These are phyloP conservation scores for Litocranius walleri DNA, from an alignment of 2,113 vertebrate genomes.

Conservation along the genomic window DNA sequence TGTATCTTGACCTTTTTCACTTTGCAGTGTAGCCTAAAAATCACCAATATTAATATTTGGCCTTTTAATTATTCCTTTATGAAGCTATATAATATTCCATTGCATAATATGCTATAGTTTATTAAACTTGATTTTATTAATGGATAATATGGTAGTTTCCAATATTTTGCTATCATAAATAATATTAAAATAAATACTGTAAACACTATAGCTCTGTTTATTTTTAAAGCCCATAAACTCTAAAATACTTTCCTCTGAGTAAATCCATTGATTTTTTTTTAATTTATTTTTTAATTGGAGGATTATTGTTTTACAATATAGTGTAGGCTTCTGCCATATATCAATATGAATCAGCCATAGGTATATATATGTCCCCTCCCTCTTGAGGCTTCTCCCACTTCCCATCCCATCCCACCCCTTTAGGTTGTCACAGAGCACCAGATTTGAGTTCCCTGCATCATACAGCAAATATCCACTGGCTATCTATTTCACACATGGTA, in stretches of 20 bases:
- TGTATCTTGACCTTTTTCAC: background rate
- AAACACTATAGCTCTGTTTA: background rate
- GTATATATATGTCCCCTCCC: background rate
- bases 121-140: background rate
- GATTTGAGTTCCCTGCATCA: background rate
- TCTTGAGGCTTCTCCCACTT: background rate
- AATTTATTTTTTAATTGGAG: background rate
- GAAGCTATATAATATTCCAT: background rate
- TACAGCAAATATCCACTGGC: background rate
- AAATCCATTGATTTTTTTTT: background rate
- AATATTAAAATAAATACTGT: background rate
- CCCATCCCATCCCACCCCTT: background rate
- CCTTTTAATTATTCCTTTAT: background rate
- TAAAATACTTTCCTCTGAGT: background rate
- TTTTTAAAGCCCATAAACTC: background rate
- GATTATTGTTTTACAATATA: background rate
- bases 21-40: background rate
- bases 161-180: background rate
- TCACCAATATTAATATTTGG: background rate
- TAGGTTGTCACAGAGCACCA: background rate
- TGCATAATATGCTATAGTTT: background rate
- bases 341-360: background rate
- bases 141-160: background rate
- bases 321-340: background rate
- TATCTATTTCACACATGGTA: background rate